A percentile compares a stretch with the other conserved stretches of the same genome.
Conservation (phyloP, 2,113 vertebrate species). For the Oreochromis niloticus region DNA sequence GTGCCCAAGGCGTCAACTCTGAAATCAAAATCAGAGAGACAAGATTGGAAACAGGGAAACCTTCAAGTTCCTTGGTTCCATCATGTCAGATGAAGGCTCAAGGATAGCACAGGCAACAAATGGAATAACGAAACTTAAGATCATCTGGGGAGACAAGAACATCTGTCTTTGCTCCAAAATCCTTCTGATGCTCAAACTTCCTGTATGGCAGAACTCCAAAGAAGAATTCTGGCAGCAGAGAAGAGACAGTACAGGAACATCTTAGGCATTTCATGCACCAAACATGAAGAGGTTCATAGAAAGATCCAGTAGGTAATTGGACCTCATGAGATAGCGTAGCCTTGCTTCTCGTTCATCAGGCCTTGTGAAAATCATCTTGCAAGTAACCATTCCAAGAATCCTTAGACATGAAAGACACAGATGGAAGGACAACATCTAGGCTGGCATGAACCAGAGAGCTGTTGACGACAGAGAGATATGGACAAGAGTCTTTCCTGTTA, state of each 20-base stretch:
- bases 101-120: not conserved
- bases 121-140: not conserved
- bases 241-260: accelerated
- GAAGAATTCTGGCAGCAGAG: not conserved
- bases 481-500: no score
- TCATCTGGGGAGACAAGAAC: not conserved
- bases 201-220: not conserved
- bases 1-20: not conserved
- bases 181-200: not conserved
- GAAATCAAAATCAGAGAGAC: not conserved
- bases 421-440: not conserved
- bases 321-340: not conserved
- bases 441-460: no score
- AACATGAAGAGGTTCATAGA: not conserved
- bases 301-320: not conserved
- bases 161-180: not conserved
- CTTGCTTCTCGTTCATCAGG: not conserved
- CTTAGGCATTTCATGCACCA: not conserved
- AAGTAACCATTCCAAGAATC: not conserved
- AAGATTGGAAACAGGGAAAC: not conserved
- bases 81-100: not conserved
- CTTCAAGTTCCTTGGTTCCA: not conserved
- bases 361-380: not conserved
- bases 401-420: not conserved
- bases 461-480: no score